Percentiles rank a stretch among this genome's conserved stretches.
phyloP scores from a whole-genome alignment of 2,888 invertebrate genomes.

The Dastarcus helophoroides region DNA sequence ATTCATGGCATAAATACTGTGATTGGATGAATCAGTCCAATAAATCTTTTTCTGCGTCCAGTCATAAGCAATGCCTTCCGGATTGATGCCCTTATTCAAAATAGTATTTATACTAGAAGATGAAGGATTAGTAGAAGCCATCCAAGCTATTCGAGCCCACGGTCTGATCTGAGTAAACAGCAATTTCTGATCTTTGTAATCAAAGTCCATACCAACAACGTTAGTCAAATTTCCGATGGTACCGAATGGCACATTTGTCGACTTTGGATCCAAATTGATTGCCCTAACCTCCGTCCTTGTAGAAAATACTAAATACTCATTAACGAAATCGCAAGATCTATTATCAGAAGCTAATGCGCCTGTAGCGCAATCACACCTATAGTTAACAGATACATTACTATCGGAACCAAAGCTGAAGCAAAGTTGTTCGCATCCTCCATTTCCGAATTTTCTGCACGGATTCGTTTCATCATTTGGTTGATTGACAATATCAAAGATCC shows the following conservation, averaged over 20 bases:
- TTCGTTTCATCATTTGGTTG: constrained; percentile 78
- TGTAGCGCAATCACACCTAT: constrained; percentile 84
- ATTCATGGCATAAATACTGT: constrained; percentile 91
- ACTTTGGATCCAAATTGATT: constrained; percentile 75
- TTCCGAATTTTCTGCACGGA: constrained; percentile 64
- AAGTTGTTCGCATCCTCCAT: constrained; percentile 85
- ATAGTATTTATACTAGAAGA: constrained; percentile 52
- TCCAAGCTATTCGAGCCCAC: constrained; percentile 77
- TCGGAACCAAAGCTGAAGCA: constrained; percentile 87
- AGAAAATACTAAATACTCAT: constrained; percentile 86
- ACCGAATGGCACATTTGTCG: constrained; percentile 72
- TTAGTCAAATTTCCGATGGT: constrained; percentile 79
- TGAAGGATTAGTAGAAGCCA: constrained; percentile 60
- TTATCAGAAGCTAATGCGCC: constrained; percentile 58
- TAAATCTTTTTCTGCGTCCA: constrained; percentile 97
- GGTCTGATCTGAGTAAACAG: constrained; percentile 91
- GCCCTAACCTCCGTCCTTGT: constrained; percentile 89
- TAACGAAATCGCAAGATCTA: constrained; percentile 66
- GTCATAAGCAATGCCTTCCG: constrained; percentile 90
- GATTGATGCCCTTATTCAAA: constrained; percentile 71
- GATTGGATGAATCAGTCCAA: constrained; percentile 94
- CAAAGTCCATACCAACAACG: constrained; percentile 92
- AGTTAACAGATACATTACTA: constrained; percentile 39
- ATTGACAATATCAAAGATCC: constrained; percentile 77
- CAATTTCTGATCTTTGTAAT: constrained; percentile 75